These are phyloP conservation scores for Meloidogyne exigua DNA, from an alignment of 1,140 invertebrate genomes.

Conservation along the genomic window DNA sequence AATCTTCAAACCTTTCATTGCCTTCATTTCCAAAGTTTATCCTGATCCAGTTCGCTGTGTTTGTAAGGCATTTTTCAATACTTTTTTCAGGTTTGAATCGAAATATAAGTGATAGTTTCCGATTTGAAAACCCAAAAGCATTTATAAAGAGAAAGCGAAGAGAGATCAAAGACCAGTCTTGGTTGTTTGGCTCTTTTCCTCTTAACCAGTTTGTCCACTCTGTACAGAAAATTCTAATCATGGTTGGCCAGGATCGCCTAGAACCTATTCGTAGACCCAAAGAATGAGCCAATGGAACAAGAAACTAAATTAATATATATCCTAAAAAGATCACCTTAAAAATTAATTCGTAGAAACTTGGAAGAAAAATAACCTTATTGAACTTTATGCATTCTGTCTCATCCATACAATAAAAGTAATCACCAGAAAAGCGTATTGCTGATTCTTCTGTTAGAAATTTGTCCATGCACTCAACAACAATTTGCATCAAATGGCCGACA, in stretches of 20 bases:
- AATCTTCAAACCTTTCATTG: not conserved
- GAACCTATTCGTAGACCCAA: constrained; percentile 18
- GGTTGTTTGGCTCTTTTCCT: constrained; percentile 3
- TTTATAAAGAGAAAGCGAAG: constrained; percentile 37
- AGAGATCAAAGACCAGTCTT: constrained; percentile 32
- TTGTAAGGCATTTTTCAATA: constrained; percentile 13
- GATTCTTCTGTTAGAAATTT: constrained; percentile 28
- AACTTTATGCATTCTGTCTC: constrained; percentile 40
- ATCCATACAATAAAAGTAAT: constrained; percentile 50
- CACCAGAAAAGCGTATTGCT: constrained; percentile 25
- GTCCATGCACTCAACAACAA: constrained; percentile 35
- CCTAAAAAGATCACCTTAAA: too few relatives aligned
- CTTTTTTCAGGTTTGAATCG: not conserved
- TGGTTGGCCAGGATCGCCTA: constrained; percentile 2
- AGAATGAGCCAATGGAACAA: constrained; percentile 15
- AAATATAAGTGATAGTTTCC: constrained; percentile 31
- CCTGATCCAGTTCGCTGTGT: constrained; percentile 21
- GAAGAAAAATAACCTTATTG: constrained; percentile 19
- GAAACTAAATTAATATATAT: constrained; percentile 29
- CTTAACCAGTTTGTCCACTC: not conserved
- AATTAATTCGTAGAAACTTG: too few relatives aligned
- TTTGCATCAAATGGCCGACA: constrained; percentile 36
- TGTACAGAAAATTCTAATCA: constrained; percentile 8
- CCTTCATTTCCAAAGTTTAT: constrained; percentile 4
- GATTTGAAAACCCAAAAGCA: constrained; percentile 40